Conservation (phyloP, 2,113 vertebrate species). For the Cephalopholis sonnerati region DNA sequence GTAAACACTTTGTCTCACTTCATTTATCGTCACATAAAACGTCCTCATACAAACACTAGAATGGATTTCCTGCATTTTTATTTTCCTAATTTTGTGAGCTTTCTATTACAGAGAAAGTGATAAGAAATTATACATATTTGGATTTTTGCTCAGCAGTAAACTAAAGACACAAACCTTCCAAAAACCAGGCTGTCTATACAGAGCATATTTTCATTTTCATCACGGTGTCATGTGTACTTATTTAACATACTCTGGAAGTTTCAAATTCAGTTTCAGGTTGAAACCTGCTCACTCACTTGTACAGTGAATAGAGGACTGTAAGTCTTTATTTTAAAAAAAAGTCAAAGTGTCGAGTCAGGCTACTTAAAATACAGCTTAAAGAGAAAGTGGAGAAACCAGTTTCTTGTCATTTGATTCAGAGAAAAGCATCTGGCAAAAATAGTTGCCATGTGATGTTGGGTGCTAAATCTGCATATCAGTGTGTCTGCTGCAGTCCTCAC, state of each 20-base stretch:
- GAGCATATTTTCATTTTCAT: neutral
- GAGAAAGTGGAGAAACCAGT: neutral
- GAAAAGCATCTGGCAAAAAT: slow-evolving; percentile 31
- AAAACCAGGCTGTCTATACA: neutral
- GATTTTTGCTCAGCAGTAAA: neutral
- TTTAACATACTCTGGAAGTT: neutral
- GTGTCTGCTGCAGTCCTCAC: neutral
- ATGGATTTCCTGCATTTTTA: too few species aligned
- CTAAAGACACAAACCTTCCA: neutral
- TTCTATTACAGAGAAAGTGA: neutral
- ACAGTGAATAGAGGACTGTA: neutral
- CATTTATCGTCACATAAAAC: neutral
- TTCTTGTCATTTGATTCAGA: neutral
- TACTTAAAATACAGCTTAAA: neutral
- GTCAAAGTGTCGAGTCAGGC: neutral
- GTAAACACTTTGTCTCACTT: neutral
- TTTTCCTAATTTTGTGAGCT: neutral
- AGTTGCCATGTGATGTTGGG: slow-evolving; percentile 16
- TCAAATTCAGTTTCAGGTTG: neutral
- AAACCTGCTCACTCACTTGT: neutral
- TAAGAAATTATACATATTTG: neutral
- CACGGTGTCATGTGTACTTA: too few species aligned
- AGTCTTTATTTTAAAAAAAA: neutral
- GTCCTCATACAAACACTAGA: neutral
- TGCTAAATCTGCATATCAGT: slow-evolving; percentile 10